Evolutionary conservation across 2,797 vertebrate species (phyloP).

Genomic region (Cryptoblepharus egeriae): DNA sequence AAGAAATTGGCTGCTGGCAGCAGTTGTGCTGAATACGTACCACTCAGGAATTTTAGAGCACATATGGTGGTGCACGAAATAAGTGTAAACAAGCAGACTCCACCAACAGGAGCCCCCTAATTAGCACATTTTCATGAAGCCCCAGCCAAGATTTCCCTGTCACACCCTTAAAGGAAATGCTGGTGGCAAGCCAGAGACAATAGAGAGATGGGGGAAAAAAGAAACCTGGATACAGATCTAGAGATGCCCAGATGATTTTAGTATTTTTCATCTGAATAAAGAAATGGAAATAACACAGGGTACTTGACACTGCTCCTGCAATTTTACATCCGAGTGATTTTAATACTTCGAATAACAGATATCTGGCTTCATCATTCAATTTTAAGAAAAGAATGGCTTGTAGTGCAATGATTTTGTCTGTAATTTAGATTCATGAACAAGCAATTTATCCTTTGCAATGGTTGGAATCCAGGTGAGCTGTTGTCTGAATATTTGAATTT

Average conservation of each 20-base stretch:
- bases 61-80: neutral
- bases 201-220: neutral
- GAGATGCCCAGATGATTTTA: conserved; percentile 20
- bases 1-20: neutral
- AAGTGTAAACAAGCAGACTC: conserved; percentile 16
- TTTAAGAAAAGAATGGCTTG: conserved; percentile 32
- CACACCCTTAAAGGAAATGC: neutral
- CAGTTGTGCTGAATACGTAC: neutral
- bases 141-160: conserved; percentile 3
- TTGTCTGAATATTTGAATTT: neutral
- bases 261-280: conserved; percentile 50
- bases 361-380: conserved; percentile 35
- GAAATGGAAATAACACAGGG: conserved; percentile 33
- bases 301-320: conserved; percentile 40
- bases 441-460: neutral
- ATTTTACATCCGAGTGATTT: conserved; percentile 51
- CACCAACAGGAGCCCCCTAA: neutral
- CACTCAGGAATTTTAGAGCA: conserved; percentile 1
- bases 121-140: neutral
- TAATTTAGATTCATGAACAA: conserved; percentile 47
- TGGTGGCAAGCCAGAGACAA: neutral
- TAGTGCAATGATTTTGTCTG: neutral
- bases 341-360: conserved; percentile 44
- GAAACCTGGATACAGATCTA: conserved; percentile 6
- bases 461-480: neutral